Base-by-base conservation (phyloP, 2,888 invertebrate species). In the Shargacucullia verbasci region DNA sequence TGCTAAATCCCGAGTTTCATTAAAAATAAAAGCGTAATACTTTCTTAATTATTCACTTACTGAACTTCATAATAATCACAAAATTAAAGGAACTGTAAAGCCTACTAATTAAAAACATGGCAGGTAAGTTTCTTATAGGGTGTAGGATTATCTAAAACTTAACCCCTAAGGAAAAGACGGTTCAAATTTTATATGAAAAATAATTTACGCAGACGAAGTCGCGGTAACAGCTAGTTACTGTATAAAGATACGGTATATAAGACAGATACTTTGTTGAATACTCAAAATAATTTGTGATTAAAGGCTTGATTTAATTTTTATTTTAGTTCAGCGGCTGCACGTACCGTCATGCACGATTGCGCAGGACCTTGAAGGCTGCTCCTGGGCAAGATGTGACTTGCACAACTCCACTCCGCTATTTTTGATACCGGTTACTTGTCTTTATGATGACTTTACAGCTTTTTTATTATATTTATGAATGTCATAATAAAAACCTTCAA, bases 341-440 rank as follows among this genome's bases (percentile, higher is more conserved):
- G 91, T 87, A 82, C 80, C 39, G 85, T 82, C 80, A 78, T 78
- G 92, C 92, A 92, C 91, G 92, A 88, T 55, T 79, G 84, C 54
- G 13, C 82, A 82, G 82, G 63, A 86, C 92, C 92, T 92, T 91
- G 89, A 70, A 73, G 78, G 76, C 79, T 80, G 87, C 84, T 91
- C 92, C 90, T 88, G 88, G 74, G 82, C 81, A 78, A 83, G 89
- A 90, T 92, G 90, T 92, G 92, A 91, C 91, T 91, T 91, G 91
- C 91, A 89, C 85, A 90, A 90, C 81, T 74, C 60, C 35, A 57
- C 84, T 81, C 83, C 83, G 86, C 86, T 89, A 88, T 88, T 89
- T 89, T 83, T 81, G 83, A 84, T 82, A 79, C 79, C 81, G 70
- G 81, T 78, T 70, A 66, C 68, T 62, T 70, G 70, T 49, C 56